Base-by-base conservation (phyloP, 2,888 invertebrate genomes). In the Cinara cedri region DNA sequence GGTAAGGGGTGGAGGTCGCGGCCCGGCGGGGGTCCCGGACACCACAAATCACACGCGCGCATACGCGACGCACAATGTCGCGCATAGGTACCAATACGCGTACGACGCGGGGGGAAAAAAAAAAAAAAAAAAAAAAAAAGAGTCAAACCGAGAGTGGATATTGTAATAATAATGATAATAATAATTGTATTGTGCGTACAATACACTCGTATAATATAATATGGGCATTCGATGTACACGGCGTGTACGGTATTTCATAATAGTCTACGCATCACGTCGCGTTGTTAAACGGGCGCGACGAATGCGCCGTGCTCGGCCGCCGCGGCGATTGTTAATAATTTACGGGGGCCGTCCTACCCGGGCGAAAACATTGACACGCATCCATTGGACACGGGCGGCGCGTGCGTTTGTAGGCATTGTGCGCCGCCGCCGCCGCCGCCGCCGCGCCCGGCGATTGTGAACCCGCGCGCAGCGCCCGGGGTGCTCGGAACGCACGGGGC, bases 291-390 rank as follows among this genome's bases (percentile, higher is more conserved):
- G 55, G 11, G 19, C 54, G 19, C 19, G 54, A 46, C 19, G 54
- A 54, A n/a, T 19, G 19, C 10, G 19, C 10, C 3, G 34, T 6
- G 34, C 6, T 4, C 34, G 3, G 34, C 3, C 34, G 34, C 34
- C 3, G 9, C 57, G 24, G 6, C 19, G 19, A 54, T 46, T 21
- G n/a, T n/a, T 72, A n/a, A 26, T 34, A 51, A 60, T 72, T 72
- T 63, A 78, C 49, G 44, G 55, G 10, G 55, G 24, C 19, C 66
- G 34, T 14, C 46, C 57, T n/a, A 26, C 49, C 49, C 3, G 68
- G 26, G 76, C 16, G 26, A 60, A 68, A 60, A 78, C 76, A 68
- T 76, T 34, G 65, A 76, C 76, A 76, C 66, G 57, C 57, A 49
- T 16, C 26, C 76, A 68, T 76, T 76, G 66, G 68, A 44, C 57